Evolutionary conservation across 2,888 invertebrate species (phyloP).

Genomic region (Eupithecia inturbata): DNA sequence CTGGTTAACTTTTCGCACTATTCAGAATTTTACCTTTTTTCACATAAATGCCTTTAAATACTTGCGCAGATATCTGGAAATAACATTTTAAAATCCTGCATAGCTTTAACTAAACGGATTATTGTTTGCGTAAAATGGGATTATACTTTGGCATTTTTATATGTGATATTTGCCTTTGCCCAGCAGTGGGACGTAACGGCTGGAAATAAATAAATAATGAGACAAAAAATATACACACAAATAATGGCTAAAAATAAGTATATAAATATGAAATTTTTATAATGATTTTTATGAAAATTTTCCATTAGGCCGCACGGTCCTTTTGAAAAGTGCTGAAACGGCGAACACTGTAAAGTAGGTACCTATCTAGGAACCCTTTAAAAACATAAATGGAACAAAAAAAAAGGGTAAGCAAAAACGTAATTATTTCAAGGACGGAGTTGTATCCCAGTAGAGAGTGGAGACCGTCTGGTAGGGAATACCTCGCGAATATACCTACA

Average conservation of each 20-base stretch:
- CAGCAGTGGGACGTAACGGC: too few species aligned
- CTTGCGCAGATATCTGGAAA: background rate
- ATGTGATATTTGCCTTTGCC: background rate
- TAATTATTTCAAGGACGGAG: background rate
- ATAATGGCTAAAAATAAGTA: too few species aligned
- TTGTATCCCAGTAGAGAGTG: too few species aligned
- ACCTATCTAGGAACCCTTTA: background rate
- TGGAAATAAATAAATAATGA: too few species aligned
- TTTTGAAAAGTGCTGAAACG: too few species aligned
- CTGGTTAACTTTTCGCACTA: conserved; percentile 1
- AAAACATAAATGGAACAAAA: background rate
- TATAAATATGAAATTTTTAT: too few species aligned
- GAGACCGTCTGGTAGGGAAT: background rate
- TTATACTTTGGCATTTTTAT: background rate
- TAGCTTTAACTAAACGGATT: background rate
- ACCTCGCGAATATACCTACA: too few species aligned
- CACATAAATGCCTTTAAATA: background rate
- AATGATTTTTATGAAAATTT: background rate
- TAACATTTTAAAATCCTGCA: background rate
- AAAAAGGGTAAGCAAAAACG: background rate
- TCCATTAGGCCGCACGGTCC: too few species aligned
- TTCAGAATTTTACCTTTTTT: background rate
- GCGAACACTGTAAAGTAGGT: too few species aligned
- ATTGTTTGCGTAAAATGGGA: background rate
- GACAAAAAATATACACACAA: too few species aligned